Evolutionary conservation across 2,797 vertebrate species (phyloP).

Genomic region (Urocyon cinereoargenteus): DNA sequence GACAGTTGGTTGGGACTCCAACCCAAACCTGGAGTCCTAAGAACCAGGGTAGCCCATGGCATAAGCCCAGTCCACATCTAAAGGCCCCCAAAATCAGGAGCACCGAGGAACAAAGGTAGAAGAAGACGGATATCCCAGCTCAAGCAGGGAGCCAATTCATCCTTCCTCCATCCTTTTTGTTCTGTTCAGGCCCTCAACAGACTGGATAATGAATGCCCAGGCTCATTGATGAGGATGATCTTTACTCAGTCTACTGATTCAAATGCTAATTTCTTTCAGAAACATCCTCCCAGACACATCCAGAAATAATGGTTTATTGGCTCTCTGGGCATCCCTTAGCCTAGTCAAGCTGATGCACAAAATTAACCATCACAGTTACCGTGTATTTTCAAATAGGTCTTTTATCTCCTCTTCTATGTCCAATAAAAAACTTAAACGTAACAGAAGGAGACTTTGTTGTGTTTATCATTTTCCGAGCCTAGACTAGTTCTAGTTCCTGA

Average conservation of each 20-base stretch:
- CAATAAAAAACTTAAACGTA: not conserved
- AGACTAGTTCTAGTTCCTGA: not conserved
- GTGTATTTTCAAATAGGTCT: not conserved
- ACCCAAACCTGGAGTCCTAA: not conserved
- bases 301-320: not conserved
- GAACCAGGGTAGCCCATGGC: not conserved
- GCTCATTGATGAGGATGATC: not conserved
- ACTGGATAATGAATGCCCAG: not conserved
- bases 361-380: not conserved
- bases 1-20: not conserved
- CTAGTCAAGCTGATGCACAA: not conserved
- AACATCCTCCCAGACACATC: not conserved
- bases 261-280: not conserved
- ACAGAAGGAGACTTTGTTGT: not conserved
- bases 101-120: not conserved
- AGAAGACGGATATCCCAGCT: not conserved
- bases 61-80: not conserved
- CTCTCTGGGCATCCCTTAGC: not conserved
- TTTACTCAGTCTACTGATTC: not conserved
- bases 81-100: not conserved
- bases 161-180: not conserved
- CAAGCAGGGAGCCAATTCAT: not conserved
- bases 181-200: not conserved
- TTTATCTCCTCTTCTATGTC: not conserved
- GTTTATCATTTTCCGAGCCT: not conserved